Evolutionary conservation across 2,113 vertebrate species (phyloP), one percentile per base, ranked within the genome.

Genomic region (Rallus limicola): DNA sequence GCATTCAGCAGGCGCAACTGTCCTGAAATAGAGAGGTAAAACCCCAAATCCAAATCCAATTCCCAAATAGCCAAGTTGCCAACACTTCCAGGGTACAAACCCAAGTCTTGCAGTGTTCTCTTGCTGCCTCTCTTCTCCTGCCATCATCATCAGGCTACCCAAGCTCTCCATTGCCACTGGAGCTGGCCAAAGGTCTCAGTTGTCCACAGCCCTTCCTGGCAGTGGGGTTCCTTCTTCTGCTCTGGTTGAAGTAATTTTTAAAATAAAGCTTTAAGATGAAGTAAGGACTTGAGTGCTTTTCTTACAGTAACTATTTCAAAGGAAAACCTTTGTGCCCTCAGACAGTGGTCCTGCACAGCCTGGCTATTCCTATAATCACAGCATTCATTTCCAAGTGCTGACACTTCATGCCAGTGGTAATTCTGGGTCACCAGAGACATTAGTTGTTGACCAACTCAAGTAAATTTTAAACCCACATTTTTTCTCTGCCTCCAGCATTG

Each of bases 21-120:
- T 55, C 38, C 80, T 77, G 58, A 60, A 81, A 81, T 13, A 62
- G 72, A 53, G 44, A 85, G 60, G 25, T 11, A 15, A 46, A 71
- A 56, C 10, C 38, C 28, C 19, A 50, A 82, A 86, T 50, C 31
- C 75, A 65, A 26, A 82, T 19, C 14, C 23, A 38, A 16, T 74
- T 86, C 29, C 16, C 29, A 53, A 21, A 33, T 9, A 62, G n/a
- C 14, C 64, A 86, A 86, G 60, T 33, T 83, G 34, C 33, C 67
- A 89, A 83, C 29, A 16, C 16, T 94, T 91, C 34, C 86, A 86
- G 59, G 48, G 29, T 77, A 64, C 18, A 86, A 92, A 86, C 3
- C 5, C 28, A 72, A 60, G 14, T 23, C 64, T 88, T 68, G 60
- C 29, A 52, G 19, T 28, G 8, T 17, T 81, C 26, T 33, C 19